A percentile compares a stretch with the other conserved stretches of the same genome.
Evolutionary conservation across 2,113 vertebrate species (phyloP).

Genomic region (Procapra przewalskii): DNA sequence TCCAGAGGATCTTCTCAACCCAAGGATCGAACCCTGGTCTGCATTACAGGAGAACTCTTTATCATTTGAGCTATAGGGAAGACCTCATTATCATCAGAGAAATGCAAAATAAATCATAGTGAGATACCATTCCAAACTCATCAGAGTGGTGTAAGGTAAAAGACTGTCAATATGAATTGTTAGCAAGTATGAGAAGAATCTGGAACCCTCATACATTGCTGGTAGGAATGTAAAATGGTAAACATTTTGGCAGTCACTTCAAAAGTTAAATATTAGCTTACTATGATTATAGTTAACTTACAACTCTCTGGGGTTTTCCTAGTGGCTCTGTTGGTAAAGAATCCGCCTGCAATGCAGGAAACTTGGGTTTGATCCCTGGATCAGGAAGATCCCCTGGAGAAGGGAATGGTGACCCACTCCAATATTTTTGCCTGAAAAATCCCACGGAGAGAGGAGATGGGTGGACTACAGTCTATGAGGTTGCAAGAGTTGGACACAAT

Average conservation of each 20-base stretch:
- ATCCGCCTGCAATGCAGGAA: neutral
- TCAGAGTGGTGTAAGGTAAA: neutral
- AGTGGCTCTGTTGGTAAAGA: neutral
- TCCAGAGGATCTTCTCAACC: neutral
- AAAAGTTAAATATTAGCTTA: neutral
- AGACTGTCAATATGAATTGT: neutral
- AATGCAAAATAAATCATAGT: neutral
- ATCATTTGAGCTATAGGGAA: neutral
- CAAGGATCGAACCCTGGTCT: neutral
- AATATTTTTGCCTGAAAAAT: neutral
- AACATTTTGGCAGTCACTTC: neutral
- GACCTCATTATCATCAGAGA: neutral
- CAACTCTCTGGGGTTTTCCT: neutral
- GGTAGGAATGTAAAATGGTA: neutral
- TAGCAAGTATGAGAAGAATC: neutral
- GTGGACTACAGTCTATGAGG: neutral
- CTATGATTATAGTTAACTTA: neutral
- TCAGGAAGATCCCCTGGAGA: neutral
- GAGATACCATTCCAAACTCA: neutral
- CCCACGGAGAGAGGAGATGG: neutral
- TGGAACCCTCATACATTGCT: neutral
- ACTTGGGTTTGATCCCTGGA: neutral
- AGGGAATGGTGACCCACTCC: neutral
- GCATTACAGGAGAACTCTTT: neutral
- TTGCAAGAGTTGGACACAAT: neutral